phyloP scores from a whole-genome alignment of 2,113 vertebrate genomes.

The Nothocercus julius region DNA sequence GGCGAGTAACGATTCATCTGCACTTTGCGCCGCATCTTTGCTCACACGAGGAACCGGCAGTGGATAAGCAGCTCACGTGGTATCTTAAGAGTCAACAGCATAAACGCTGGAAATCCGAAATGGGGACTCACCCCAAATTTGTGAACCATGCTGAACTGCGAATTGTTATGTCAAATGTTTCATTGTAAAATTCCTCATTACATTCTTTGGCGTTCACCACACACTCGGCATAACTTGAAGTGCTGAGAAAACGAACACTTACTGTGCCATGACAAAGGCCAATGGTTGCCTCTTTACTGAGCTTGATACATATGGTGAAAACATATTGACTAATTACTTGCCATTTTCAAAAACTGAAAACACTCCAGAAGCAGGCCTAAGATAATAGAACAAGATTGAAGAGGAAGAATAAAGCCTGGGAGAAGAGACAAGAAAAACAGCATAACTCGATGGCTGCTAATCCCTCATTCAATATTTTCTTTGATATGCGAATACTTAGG shows the following conservation, averaged over 20 bases:
- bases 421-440: background rate
- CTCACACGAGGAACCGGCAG: background rate
- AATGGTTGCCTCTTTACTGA: constrained; percentile 53
- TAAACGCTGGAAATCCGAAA: background rate
- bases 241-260: constrained; percentile 47
- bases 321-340: constrained; percentile 73
- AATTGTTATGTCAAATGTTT: constrained; percentile 22
- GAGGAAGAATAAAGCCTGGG: background rate
- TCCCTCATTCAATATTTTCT: background rate
- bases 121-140: background rate
- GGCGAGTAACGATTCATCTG: background rate
- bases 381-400: constrained; percentile 45
- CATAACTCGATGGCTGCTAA: background rate
- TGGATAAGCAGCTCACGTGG: background rate
- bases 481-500: background rate
- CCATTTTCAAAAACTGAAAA: constrained; percentile 71
- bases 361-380: constrained; percentile 68
- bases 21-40: background rate
- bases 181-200: constrained; percentile 27
- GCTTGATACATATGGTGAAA: constrained; percentile 50
- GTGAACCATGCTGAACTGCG: background rate
- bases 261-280: constrained; percentile 63
- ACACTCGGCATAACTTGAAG: constrained; percentile 31
- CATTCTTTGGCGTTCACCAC: constrained; percentile 52
- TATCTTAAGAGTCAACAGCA: background rate